A percentile compares a stretch with the other conserved stretches of the same genome.
These are phyloP conservation scores for Holothuria leucospilota DNA, from an alignment of 53 echinoderm and acorn worm genomes.

Conservation along the genomic window DNA sequence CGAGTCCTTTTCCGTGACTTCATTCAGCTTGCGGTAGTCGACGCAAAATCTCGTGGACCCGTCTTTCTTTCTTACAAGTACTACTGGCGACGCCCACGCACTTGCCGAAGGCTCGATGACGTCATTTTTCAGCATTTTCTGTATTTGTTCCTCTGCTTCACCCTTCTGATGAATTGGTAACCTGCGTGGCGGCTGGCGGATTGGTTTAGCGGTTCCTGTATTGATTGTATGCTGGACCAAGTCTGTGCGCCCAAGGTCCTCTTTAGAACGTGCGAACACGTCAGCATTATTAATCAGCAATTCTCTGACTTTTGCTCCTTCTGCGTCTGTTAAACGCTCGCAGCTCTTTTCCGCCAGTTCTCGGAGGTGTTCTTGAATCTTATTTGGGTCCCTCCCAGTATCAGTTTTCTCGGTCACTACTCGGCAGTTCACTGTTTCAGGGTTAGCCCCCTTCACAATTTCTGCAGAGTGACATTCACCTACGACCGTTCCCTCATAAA, in stretches of 20 bases:
- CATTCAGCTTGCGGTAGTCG: slow-evolving; percentile 31
- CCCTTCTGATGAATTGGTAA: slow-evolving; percentile 49
- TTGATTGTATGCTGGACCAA: slow-evolving; percentile 64
- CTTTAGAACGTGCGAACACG: slow-evolving; percentile 51
- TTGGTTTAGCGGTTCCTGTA: slow-evolving; percentile 63
- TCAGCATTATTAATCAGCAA: slow-evolving; percentile 37
- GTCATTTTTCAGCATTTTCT: slow-evolving; percentile 33
- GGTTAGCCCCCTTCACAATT: too few relatives aligned
- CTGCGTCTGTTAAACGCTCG: too few relatives aligned
- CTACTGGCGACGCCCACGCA: too few relatives aligned
- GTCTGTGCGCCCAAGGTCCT: too few relatives aligned
- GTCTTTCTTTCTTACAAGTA: slow-evolving; percentile 58
- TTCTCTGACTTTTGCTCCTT: background rate
- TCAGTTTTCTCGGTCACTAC: too few relatives aligned
- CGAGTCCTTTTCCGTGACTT: slow-evolving; percentile 10
- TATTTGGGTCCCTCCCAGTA: too few relatives aligned
- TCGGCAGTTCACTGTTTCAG: too few relatives aligned
- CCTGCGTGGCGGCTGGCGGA: too few relatives aligned
- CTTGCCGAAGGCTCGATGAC: slow-evolving; percentile 64
- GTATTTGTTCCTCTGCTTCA: slow-evolving; percentile 54
- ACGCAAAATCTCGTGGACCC: slow-evolving; percentile 50
- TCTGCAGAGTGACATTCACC: slow-evolving; percentile 29
- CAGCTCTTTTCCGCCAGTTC: too few relatives aligned
- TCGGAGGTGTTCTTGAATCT: too few relatives aligned
- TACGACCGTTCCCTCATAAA: slow-evolving; percentile 4